phyloP scores from a whole-genome alignment of 2,113 vertebrate genomes.

The Eulacestoma nigropectus region DNA sequence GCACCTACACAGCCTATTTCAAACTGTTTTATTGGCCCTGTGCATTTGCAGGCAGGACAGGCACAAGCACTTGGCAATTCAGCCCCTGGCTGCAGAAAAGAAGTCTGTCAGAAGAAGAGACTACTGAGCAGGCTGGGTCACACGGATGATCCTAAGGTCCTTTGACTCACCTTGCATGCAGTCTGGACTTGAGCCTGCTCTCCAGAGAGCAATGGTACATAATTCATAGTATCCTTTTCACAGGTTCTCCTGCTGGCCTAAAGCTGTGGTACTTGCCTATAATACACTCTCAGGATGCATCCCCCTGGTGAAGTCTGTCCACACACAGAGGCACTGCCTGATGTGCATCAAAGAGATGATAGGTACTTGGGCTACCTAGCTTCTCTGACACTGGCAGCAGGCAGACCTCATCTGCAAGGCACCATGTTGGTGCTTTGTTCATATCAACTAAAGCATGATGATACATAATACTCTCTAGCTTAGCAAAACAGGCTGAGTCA shows the following conservation, averaged over 20 bases:
- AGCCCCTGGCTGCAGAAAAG: not conserved
- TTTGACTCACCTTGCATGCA: not conserved
- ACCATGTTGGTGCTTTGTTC: not conserved
- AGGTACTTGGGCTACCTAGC: not conserved
- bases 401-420: not conserved
- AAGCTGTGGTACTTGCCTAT: not conserved
- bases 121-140: not conserved
- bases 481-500: not conserved
- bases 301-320: not conserved
- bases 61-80: not conserved
- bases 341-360: not conserved
- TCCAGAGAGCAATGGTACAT: not conserved
- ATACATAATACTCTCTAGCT: not conserved
- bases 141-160: not conserved
- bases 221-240: not conserved
- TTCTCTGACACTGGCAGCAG: not conserved
- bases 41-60: not conserved
- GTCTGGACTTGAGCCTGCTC: not conserved
- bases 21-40: not conserved
- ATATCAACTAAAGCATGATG: not conserved
- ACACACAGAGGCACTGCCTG: not conserved
- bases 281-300: not conserved
- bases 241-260: not conserved
- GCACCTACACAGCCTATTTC: not conserved
- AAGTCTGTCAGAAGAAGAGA: not conserved